phyloP scores from a whole-genome alignment of 2,797 vertebrate species.

The Arctocebus calabarensis region DNA sequence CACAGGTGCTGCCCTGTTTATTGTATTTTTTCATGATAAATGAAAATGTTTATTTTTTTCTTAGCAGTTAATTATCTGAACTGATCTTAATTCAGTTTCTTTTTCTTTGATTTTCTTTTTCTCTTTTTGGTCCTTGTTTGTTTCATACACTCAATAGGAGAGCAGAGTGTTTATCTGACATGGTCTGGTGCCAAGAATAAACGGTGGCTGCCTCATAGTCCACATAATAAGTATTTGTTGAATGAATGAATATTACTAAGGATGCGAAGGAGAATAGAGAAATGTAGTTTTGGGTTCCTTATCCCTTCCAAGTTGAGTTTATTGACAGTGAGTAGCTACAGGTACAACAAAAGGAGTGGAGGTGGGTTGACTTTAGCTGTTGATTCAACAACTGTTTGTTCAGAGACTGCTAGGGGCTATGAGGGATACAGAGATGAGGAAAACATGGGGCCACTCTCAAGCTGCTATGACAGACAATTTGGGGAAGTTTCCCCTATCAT shows the following conservation, averaged over 20 bases:
- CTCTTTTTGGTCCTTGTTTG: not conserved
- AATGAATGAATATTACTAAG: slow-evolving; percentile 1
- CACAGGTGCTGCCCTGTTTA: not conserved
- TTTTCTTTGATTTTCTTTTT: not conserved
- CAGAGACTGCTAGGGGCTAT: not conserved
- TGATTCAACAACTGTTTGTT: slow-evolving; percentile 24
- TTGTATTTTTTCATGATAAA: not conserved
- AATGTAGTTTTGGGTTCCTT: not conserved
- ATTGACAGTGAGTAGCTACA: not conserved
- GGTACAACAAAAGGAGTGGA: not conserved
- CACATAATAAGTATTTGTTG: not conserved
- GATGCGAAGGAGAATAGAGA: not conserved
- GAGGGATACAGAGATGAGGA: not conserved
- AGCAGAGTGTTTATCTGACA: not conserved
- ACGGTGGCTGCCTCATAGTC: not conserved
- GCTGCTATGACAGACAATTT: not conserved
- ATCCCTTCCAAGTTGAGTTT: not conserved
- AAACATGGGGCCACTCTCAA: not conserved
- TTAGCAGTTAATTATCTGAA: slow-evolving; percentile 9
- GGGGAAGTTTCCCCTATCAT: not conserved
- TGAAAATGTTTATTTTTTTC: slow-evolving; percentile 11
- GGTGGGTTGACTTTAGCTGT: not conserved
- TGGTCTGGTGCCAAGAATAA: not conserved
- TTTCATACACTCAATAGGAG: not conserved
- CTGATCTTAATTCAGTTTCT: not conserved